Percentiles rank a stretch among this genome's conserved stretches.
phyloP scores from a whole-genome alignment of 2,113 vertebrate genomes.

The Prolemur simus region DNA sequence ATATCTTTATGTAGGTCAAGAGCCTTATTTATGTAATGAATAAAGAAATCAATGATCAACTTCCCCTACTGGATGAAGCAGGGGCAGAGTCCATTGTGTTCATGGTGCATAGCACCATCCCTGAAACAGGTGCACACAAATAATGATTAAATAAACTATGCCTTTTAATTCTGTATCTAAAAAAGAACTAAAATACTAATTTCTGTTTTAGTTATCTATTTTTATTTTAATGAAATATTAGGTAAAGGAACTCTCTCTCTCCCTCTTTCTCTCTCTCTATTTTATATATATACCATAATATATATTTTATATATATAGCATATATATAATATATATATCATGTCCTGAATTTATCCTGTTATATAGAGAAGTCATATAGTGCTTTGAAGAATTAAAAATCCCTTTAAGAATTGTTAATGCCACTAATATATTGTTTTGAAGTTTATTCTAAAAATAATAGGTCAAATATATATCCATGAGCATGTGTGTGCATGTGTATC shows the following conservation, averaged over 20 bases:
- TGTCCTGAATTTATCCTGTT: not conserved
- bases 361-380: not conserved
- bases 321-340: not conserved
- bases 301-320: too few relatives aligned
- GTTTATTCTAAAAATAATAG: conserved; percentile 18
- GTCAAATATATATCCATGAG: not conserved
- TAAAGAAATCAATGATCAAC: not conserved
- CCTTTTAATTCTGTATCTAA: not conserved
- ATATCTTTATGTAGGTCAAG: not conserved
- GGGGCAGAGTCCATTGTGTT: not conserved
- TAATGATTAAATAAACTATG: not conserved
- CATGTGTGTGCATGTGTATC: not conserved
- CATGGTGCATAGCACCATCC: not conserved
- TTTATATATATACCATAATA: not conserved
- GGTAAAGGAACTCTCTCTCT: not conserved
- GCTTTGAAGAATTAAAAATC: not conserved
- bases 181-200: not conserved
- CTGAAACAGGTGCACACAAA: not conserved
- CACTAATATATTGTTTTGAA: not conserved
- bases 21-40: not conserved
- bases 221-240: not conserved
- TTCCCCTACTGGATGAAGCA: not conserved
- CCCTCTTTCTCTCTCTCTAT: not conserved
- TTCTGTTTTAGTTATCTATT: not conserved
- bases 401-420: not conserved